Evolutionary conservation across 2,113 vertebrate species (phyloP).

Genomic region (Lepisosteus oculatus): DNA sequence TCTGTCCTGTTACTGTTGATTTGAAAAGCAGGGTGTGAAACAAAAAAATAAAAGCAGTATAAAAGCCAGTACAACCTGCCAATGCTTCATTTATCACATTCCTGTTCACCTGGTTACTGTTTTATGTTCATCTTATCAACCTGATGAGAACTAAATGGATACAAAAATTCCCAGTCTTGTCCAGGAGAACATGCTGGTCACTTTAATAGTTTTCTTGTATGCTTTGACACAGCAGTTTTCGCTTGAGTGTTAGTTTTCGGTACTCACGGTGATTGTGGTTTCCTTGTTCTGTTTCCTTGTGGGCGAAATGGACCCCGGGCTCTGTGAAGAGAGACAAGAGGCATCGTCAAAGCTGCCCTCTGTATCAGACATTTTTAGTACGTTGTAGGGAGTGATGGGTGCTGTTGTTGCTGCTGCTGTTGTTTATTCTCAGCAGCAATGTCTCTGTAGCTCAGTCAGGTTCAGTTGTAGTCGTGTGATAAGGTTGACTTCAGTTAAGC

Average conservation of each 20-base stretch:
- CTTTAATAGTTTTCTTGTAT: background rate
- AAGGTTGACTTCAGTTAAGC: constrained; percentile 21
- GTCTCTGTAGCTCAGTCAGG: constrained; percentile 16
- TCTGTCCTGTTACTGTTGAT: too few species aligned
- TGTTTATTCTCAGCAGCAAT: constrained; percentile 11
- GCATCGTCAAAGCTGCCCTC: constrained; percentile 65
- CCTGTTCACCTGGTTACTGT: too few species aligned
- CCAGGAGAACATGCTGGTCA: too few species aligned
- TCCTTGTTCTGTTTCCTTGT: constrained; percentile 77
- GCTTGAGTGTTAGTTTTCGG: constrained; percentile 3
- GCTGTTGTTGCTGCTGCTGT: constrained; percentile 18
- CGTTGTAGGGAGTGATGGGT: constrained; percentile 27
- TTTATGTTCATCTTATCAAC: too few species aligned
- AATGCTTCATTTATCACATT: too few species aligned
- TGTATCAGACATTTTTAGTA: constrained; percentile 59
- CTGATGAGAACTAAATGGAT: too few species aligned
- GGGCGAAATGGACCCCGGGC: constrained; percentile 73
- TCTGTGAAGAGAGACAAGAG: constrained; percentile 74
- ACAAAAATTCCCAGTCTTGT: too few species aligned
- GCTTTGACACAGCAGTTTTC: background rate
- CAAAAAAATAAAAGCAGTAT: too few species aligned
- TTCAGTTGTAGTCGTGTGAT: constrained; percentile 14
- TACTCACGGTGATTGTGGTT: constrained; percentile 79
- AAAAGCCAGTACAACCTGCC: too few species aligned
- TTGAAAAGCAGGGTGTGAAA: too few species aligned